Evolutionary conservation across 64 coral and sea anemone species (phyloP), one percentile per base, ranked within the genome.

Genomic region (Pocillopora damicornis): DNA sequence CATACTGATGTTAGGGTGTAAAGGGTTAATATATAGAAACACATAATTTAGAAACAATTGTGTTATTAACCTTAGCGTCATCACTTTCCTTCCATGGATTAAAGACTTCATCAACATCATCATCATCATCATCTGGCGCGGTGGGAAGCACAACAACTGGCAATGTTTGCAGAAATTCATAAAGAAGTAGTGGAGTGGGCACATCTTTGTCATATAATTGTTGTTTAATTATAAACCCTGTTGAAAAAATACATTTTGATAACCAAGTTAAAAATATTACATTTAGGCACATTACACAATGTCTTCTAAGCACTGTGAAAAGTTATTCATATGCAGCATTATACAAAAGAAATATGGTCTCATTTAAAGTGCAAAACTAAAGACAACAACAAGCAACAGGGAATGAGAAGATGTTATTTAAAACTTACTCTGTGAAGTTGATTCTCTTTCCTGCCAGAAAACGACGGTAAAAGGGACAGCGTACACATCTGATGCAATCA

Each of bases 381-480:
- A 42, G 34, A 34, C 16, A 7, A 7, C 11, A 17, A 42, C 5
- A 6, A 34, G 15, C 8, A 56, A 51, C 42, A 4, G 42, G 42
- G 42, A 51, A 1, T 51, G 42, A 51, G 7, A 51, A 51, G 7
- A 51, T 51, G 7, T 51, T 35, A 17, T 35, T 20, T 35, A 1
- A 18, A 37, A 66, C 74, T 26, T 85, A 90, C 89, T 85, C 13
- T 81, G 81, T 82, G 73, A 30, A n/a, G 61, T 75, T 13, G 18
- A 22, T 35, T 85, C 79, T 71, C 76, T 89, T 23, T 81, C 88
- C 26, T 94, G 93, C 93, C 93, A 94, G 63, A 94, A 94, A 26
- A 87, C 63, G 6, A 94, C 73, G 72, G 83, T 82, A 12, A 87
- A 86, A 34, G 93, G 93, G 67, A 94, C 65, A 58, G 75, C 35